A percentile compares a stretch with the other conserved stretches of the same genome.
Evolutionary conservation across 2,888 invertebrate genomes (phyloP).

Genomic region (Callosobruchus maculatus): DNA sequence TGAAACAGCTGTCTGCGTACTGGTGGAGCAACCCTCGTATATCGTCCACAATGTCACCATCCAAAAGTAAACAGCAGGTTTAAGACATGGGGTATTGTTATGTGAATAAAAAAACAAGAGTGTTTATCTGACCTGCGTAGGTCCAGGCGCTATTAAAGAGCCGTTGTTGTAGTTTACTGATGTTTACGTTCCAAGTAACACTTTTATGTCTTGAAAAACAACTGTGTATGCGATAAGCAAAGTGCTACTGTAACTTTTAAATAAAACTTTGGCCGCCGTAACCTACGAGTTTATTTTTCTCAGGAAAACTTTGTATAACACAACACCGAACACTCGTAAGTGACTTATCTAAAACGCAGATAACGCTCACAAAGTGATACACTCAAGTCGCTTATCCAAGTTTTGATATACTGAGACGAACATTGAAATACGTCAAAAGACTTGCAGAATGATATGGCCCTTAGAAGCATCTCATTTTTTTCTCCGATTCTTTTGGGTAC

Average conservation of each 20-base stretch:
- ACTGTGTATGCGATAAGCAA: neutral
- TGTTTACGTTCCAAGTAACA: neutral
- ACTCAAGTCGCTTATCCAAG: neutral
- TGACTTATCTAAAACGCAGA: neutral
- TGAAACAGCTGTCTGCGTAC: too few species aligned
- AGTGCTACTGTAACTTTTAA: neutral
- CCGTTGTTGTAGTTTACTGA: neutral
- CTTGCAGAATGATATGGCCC: too few species aligned
- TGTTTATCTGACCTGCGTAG: neutral
- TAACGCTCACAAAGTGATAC: neutral
- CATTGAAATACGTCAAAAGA: too few species aligned
- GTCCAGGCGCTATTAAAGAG: neutral
- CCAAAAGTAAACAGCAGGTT: neutral
- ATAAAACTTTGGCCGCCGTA: neutral
- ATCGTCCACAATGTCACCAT: neutral
- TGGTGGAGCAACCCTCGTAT: too few species aligned
- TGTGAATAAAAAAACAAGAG: neutral
- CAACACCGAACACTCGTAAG: neutral
- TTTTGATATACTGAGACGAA: too few species aligned
- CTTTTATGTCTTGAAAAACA: neutral
- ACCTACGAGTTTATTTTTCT: neutral
- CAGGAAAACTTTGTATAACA: neutral
- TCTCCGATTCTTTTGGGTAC: too few species aligned
- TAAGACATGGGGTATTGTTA: neutral
- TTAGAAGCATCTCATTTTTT: too few species aligned